phyloP scores from a whole-genome alignment of 1,140 invertebrate species.

The Anoplophora glabripennis region DNA sequence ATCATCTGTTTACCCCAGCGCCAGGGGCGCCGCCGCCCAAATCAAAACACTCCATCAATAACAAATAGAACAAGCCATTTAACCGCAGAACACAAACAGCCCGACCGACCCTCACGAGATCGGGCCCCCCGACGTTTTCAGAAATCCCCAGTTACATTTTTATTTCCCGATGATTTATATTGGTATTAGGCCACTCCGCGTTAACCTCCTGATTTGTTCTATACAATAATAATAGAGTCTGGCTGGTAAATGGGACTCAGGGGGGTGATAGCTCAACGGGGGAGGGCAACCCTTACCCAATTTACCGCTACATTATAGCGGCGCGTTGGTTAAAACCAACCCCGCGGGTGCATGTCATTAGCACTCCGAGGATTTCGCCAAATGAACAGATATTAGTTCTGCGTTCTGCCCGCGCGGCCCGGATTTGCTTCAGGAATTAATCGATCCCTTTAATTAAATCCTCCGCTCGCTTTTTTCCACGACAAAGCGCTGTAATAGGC shows the following conservation, averaged over 20 bases:
- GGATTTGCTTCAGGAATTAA: too few relatives aligned
- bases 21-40: background rate
- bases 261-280: constrained; percentile 48
- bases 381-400: too few relatives aligned
- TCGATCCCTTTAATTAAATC: too few relatives aligned
- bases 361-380: constrained; percentile 7
- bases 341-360: constrained; percentile 17
- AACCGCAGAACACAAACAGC: constrained; percentile 18
- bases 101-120: constrained; percentile 1
- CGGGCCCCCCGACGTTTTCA: constrained; percentile 14
- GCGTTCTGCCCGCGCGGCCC: too few relatives aligned
- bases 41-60: constrained; percentile 20
- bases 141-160: constrained; percentile 38
- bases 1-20: too few relatives aligned
- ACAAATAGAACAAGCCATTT: constrained; percentile 21
- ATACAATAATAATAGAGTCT: constrained; percentile 52
- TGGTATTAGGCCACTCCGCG: constrained; percentile 49
- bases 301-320: constrained; percentile 51
- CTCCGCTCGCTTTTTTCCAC: too few relatives aligned
- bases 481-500: too few relatives aligned
- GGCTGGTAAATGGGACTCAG: constrained; percentile 47
- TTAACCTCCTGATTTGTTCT: constrained; percentile 51
- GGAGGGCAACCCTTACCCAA: constrained; percentile 43
- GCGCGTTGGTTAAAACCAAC: constrained; percentile 43
- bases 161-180: constrained; percentile 43